Conservation (phyloP, 2,797 vertebrate genomes). For the Acrossocheilus fasciatus region DNA sequence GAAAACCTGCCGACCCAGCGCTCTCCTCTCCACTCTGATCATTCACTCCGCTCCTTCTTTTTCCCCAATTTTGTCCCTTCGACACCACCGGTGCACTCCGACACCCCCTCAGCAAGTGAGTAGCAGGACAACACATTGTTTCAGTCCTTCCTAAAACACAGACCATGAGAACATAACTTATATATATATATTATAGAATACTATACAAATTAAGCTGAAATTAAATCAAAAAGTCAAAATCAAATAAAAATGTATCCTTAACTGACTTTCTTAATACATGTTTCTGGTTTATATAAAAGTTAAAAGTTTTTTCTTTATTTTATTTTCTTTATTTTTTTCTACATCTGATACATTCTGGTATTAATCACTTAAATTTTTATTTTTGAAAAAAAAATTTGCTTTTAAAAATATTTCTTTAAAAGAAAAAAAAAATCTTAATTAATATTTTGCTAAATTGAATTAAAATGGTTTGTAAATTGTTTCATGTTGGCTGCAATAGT, state of each 20-base stretch:
- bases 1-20: conserved; percentile 96
- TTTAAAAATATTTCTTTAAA: too few relatives aligned
- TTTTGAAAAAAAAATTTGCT: too few relatives aligned
- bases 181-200: background rate
- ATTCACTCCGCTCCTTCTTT: conserved; percentile 95
- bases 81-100: conserved; percentile 91
- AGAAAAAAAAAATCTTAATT: too few relatives aligned
- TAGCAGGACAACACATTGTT: conserved; percentile 45
- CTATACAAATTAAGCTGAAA: background rate
- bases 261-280: background rate
- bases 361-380: too few relatives aligned
- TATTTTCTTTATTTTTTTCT: too few relatives aligned
- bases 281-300: too few relatives aligned
- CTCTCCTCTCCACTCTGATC: conserved; percentile 91
- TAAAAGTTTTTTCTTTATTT: too few relatives aligned
- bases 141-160: background rate
- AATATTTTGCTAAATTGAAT: too few relatives aligned
- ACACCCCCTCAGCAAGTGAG: conserved; percentile 94
- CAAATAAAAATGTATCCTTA: background rate
- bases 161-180: background rate
- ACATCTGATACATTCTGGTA: too few relatives aligned
- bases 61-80: conserved; percentile 94
- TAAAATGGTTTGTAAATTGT: too few relatives aligned
- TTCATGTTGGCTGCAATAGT: background rate
- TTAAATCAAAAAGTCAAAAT: background rate